A percentile compares a stretch with the other conserved stretches of the same genome.
These are phyloP conservation scores for Meriones psammophilus DNA, from an alignment of 2,797 vertebrate genomes.

Conservation along the genomic window DNA sequence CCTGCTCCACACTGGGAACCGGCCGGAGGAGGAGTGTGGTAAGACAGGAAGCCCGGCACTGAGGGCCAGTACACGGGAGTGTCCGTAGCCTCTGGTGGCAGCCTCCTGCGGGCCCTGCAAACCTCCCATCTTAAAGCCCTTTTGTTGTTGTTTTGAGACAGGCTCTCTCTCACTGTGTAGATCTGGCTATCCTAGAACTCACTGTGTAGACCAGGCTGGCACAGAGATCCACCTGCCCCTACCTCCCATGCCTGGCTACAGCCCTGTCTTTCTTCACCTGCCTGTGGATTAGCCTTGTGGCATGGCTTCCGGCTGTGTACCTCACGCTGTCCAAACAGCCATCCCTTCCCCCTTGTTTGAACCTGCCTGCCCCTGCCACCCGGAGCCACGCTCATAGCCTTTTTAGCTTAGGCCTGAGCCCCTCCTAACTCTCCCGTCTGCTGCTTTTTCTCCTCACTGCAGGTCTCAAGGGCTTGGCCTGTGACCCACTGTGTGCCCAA, in stretches of 20 bases:
- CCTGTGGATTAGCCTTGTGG: conserved; percentile 20
- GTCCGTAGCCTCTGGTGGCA: background rate
- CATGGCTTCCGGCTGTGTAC: conserved; percentile 1
- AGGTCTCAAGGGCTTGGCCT: conserved; percentile 90
- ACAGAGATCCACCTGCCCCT: background rate
- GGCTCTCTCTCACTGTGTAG: background rate
- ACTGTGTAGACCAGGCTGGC: background rate
- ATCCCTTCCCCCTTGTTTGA: background rate
- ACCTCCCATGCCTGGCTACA: background rate
- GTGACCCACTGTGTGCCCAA: conserved; percentile 91
- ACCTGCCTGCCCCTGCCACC: background rate
- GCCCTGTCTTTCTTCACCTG: background rate
- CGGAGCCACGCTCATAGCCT: background rate
- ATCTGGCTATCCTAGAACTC: background rate
- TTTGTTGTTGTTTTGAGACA: background rate
- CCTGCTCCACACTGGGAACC: conserved; percentile 92
- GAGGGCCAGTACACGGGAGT: background rate
- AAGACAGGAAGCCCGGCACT: conserved; percentile 53
- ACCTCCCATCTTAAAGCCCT: background rate
- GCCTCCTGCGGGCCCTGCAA: background rate
- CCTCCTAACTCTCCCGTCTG: conserved; percentile 14
- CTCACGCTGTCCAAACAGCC: background rate
- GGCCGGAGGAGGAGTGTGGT: conserved; percentile 91
- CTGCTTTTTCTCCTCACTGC: conserved; percentile 65
- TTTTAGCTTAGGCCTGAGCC: background rate